Conservation (phyloP, 1,140 invertebrate species). For the Euura saliciscinereae region DNA sequence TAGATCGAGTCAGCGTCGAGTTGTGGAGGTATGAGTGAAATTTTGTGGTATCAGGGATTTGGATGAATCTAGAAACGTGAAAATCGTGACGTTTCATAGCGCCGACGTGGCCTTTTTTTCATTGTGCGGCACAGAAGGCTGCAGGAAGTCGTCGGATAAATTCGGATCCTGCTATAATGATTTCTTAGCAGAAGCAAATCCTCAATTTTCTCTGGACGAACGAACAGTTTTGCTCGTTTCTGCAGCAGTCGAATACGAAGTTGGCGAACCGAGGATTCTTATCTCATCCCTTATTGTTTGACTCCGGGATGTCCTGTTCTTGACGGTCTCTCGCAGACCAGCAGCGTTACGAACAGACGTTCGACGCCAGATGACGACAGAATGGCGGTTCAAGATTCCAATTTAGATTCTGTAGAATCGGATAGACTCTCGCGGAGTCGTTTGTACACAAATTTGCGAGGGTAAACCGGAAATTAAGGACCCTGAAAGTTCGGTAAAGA, state of each 20-base stretch:
- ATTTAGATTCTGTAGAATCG: conserved; percentile 38
- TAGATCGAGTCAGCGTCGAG: neutral
- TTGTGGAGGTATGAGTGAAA: no score
- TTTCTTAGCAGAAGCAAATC: neutral
- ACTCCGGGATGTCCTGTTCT: neutral
- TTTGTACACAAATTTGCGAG: conserved; percentile 34
- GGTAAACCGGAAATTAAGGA: conserved; percentile 40
- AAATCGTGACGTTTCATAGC: no score
- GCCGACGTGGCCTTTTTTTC: no score
- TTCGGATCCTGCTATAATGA: neutral
- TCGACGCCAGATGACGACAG: neutral
- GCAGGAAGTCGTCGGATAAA: neutral
- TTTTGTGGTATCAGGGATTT: no score
- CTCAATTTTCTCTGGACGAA: neutral
- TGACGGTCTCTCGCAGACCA: neutral
- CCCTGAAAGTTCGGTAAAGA: neutral
- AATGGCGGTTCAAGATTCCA: conserved; percentile 34
- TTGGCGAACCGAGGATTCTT: neutral
- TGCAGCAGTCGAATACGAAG: neutral
- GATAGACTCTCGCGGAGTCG: conserved; percentile 19
- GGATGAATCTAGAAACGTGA: no score
- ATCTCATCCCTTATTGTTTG: neutral
- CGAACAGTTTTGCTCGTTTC: neutral
- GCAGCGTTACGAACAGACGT: neutral
- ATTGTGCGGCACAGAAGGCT: no score